Percentiles rank a stretch among this genome's conserved stretches.
Evolutionary conservation across 2,888 invertebrate genomes (phyloP).

Genomic region (Eupeodes luniger): DNA sequence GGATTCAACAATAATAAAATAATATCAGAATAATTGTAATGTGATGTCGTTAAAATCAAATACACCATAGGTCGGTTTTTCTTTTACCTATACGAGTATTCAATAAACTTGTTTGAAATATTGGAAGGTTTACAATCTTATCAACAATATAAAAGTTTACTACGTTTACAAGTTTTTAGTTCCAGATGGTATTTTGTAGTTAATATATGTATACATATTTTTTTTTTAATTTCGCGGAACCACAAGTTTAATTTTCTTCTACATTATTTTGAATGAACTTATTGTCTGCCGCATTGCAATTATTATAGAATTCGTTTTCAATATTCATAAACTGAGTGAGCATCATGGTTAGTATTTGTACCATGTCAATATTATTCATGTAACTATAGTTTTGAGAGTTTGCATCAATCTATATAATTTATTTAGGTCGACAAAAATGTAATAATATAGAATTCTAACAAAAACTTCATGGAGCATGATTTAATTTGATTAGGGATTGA

Average conservation of each 20-base stretch:
- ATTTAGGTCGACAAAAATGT: constrained; percentile 6
- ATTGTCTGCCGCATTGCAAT: constrained; percentile 8
- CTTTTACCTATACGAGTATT: neutral
- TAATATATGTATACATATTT: neutral
- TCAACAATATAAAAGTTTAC: neutral
- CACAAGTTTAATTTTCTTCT: neutral
- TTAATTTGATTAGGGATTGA: constrained; percentile 20
- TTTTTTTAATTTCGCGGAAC: constrained; percentile 35
- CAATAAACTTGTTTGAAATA: constrained; percentile 13
- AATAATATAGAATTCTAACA: constrained; percentile 16
- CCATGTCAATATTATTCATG: neutral
- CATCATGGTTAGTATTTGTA: constrained; percentile 6
- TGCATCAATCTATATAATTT: neutral
- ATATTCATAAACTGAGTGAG: neutral
- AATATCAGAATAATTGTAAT: neutral
- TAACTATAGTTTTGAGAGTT: neutral
- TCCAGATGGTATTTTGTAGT: neutral
- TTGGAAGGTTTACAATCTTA: neutral
- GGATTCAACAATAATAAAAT: neutral
- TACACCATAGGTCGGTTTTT: neutral
- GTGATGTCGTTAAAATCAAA: constrained; percentile 35
- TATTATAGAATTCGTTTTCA: constrained; percentile 2
- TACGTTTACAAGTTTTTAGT: neutral
- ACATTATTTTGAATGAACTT: constrained; percentile 1
- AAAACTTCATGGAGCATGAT: constrained; percentile 24